Conservation (phyloP, 2,888 invertebrate species). For the Andrena hattorfiana region DNA sequence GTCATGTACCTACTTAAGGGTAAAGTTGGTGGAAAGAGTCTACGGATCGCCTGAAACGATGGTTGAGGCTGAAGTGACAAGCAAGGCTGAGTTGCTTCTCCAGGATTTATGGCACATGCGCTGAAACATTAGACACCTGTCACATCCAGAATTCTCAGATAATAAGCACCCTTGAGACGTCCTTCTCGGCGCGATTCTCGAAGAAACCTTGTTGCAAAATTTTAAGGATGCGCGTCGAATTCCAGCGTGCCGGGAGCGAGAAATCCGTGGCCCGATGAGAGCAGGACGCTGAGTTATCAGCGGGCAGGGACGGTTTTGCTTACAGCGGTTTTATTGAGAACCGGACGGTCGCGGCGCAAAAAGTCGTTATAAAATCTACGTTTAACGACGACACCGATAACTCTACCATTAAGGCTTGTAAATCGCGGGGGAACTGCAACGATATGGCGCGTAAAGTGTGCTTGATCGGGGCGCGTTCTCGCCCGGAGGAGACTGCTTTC, state of each 20-base stretch:
- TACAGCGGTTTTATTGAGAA: conserved; percentile 47
- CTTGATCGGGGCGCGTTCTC: conserved; percentile 36
- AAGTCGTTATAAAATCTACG: conserved; percentile 51
- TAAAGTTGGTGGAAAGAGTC: too few relatives aligned
- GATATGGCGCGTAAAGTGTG: conserved; percentile 53
- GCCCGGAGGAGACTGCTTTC: conserved; percentile 11
- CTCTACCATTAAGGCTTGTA: conserved; percentile 58
- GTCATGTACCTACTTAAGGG: too few relatives aligned
- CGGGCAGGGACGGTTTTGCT: conserved; percentile 29
- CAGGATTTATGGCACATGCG: background rate
- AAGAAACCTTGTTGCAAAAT: background rate
- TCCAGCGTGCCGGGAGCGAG: conserved; percentile 20
- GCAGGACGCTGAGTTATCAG: conserved; percentile 25
- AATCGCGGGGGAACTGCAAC: conserved; percentile 49
- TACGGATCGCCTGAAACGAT: too few relatives aligned
- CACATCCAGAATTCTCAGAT: background rate
- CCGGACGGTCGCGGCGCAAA: conserved; percentile 29
- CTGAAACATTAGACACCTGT: background rate
- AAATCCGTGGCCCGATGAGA: conserved; percentile 32
- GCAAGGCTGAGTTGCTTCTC: too few relatives aligned
- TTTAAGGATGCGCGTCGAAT: background rate
- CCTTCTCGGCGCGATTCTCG: background rate
- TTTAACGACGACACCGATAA: conserved; percentile 58
- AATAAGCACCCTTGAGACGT: background rate
- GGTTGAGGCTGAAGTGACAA: too few relatives aligned